phyloP scores from a whole-genome alignment of 2,888 invertebrate genomes.

The Nudaria mundana region DNA sequence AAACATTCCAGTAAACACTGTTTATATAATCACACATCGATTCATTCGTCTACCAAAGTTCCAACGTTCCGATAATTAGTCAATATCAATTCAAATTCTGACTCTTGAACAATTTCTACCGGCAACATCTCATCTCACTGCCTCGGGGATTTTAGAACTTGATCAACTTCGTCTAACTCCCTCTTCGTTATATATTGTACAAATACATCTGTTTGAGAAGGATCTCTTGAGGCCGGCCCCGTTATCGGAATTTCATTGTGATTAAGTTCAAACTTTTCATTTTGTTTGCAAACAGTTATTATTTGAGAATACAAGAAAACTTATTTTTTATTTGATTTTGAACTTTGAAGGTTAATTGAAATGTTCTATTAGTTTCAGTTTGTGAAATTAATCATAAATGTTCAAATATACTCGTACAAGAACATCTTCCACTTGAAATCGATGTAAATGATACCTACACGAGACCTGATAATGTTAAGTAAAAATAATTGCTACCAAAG shows the following conservation, averaged over 20 bases:
- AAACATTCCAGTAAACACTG: conserved; percentile 1
- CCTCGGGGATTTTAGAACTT: conserved; percentile 30
- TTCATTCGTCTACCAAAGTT: conserved; percentile 9
- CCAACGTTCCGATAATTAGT: conserved; percentile 24
- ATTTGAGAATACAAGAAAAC: conserved; percentile 13
- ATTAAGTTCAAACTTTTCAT: conserved; percentile 31
- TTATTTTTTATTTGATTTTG: conserved; percentile 33
- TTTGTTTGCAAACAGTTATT: conserved; percentile 26
- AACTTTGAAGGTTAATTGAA: conserved; percentile 3
- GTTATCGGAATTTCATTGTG: conserved; percentile 34
- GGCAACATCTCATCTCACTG: conserved; percentile 19
- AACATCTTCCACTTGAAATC: no score
- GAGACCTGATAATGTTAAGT: no score
- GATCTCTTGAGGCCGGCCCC: conserved; percentile 22
- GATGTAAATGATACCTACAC: no score
- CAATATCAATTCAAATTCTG: conserved; percentile 29
- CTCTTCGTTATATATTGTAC: conserved; percentile 41
- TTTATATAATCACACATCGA: conserved; percentile 2
- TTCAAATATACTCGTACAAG: no score
- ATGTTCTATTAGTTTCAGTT: no score
- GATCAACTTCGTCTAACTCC: conserved; percentile 33
- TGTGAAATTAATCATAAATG: no score
- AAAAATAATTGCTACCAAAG: no score
- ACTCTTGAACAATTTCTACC: conserved; percentile 28
- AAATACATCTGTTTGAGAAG: conserved; percentile 40